Conservation (phyloP, 2,113 vertebrate genomes). For the Ginglymostoma cirratum region DNA sequence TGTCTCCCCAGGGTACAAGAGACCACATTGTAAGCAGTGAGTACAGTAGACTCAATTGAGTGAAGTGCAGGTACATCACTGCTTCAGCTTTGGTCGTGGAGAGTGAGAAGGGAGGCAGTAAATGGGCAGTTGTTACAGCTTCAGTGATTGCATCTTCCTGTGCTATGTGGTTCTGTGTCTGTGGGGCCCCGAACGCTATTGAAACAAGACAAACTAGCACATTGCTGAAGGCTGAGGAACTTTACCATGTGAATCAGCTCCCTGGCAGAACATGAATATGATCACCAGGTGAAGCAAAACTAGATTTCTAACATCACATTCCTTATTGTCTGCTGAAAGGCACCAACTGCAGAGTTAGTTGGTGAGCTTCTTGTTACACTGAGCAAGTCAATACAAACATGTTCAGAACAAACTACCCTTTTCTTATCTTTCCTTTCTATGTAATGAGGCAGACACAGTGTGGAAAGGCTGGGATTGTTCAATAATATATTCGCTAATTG, state of each 20-base stretch:
- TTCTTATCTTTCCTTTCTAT: background rate
- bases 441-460: background rate
- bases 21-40: no score
- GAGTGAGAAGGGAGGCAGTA: no score
- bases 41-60: no score
- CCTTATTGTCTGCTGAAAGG: background rate
- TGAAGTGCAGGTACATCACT: no score
- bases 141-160: background rate
- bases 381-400: background rate
- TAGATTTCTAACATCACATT: no score
- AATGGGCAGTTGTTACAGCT: no score
- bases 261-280: background rate
- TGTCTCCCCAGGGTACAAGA: no score
- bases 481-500: conserved; percentile 57
- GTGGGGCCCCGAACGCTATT: background rate
- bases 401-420: background rate
- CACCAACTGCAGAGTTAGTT: background rate
- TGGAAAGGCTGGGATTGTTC: conserved; percentile 49
- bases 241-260: background rate
- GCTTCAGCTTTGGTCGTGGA: no score
- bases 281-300: background rate
- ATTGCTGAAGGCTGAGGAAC: background rate
- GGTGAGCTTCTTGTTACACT: background rate
- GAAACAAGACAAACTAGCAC: background rate
- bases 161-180: background rate